These are phyloP conservation scores for Helogale parvula DNA, from an alignment of 2,113 vertebrate genomes.

Conservation along the genomic window DNA sequence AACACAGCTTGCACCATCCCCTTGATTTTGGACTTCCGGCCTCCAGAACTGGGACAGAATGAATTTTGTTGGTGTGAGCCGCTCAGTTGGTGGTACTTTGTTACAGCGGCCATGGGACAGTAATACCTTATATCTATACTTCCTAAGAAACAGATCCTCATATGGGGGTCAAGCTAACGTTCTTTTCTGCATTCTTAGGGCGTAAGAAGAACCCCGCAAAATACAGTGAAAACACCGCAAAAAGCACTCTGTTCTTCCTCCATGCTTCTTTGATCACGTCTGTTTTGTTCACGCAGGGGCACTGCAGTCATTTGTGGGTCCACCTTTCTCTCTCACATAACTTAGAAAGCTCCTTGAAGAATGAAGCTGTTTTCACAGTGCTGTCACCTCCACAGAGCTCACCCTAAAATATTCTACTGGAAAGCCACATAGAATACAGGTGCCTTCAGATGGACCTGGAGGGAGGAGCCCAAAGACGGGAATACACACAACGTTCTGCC, in stretches of 20 bases:
- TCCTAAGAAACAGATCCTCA: background rate
- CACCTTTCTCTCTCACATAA: background rate
- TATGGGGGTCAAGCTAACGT: background rate
- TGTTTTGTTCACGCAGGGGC: background rate
- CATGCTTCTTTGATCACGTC: background rate
- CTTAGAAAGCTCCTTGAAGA: background rate
- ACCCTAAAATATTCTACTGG: background rate
- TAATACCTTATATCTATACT: background rate
- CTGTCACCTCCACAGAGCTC: background rate
- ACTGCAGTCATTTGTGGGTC: background rate
- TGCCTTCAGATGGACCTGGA: no score
- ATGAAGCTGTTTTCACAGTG: background rate
- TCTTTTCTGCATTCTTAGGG: no score
- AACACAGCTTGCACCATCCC: accelerated
- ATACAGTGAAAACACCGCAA: no score
- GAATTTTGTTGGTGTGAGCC: background rate
- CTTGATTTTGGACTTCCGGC: background rate
- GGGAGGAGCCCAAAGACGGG: background rate
- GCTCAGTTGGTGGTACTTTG: background rate
- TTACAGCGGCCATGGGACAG: background rate
- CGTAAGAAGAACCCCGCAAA: no score
- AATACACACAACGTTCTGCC: background rate
- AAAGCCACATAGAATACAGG: background rate
- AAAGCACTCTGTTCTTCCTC: no score
- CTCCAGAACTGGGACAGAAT: background rate